Conservation (phyloP, 2,888 invertebrate species). For the Leptinotarsa rubiginosa region DNA sequence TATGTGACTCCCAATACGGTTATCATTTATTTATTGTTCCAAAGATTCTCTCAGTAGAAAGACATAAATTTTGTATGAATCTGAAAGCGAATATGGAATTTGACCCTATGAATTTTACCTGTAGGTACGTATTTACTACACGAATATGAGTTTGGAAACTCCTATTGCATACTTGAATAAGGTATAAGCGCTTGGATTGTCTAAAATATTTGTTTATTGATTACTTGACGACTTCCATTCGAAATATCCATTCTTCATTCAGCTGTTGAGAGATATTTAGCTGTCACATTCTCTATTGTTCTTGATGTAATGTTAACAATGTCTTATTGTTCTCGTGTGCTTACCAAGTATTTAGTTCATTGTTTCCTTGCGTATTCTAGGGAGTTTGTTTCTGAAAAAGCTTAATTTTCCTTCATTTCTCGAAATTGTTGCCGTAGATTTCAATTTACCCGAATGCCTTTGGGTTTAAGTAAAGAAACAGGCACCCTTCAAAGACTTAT, state of each 20-base stretch:
- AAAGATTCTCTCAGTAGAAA: constrained; percentile 42
- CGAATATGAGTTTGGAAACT: background rate
- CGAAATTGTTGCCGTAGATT: background rate
- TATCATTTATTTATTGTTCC: constrained; percentile 45
- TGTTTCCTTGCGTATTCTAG: too few species aligned
- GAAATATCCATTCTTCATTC: too few species aligned
- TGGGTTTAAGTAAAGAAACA: background rate
- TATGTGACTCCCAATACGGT: constrained; percentile 33
- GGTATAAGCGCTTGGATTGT: too few species aligned
- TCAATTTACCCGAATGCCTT: background rate
- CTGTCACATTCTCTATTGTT: too few species aligned
- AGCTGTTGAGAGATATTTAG: too few species aligned
- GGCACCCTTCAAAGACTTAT: background rate
- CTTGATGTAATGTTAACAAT: too few species aligned
- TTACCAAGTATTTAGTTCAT: too few species aligned
- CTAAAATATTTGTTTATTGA: too few species aligned
- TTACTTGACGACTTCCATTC: too few species aligned
- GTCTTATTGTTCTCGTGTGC: too few species aligned
- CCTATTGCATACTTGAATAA: background rate
- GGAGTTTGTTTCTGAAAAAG: too few species aligned
- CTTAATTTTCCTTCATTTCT: background rate
- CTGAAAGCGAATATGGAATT: background rate
- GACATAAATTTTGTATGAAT: constrained; percentile 35
- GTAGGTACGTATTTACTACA: background rate
- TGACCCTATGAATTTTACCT: background rate